Evolutionary conservation across 2,797 vertebrate genomes (phyloP).

Genomic region (Pipistrellus kuhlii): DNA sequence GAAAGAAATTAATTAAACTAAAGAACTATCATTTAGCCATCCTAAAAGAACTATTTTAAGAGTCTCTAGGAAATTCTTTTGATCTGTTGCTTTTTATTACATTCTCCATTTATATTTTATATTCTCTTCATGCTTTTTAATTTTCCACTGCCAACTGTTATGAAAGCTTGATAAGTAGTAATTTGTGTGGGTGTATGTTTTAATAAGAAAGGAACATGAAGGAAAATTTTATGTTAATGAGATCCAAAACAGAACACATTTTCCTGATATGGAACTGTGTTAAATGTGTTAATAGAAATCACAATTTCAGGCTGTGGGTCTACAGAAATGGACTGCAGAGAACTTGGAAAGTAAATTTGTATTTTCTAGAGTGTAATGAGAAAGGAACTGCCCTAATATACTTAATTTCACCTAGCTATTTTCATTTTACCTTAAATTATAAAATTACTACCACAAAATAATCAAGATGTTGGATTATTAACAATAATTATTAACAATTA

Average conservation of each 20-base stretch:
- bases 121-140: conserved; percentile 28
- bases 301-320: background rate
- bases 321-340: conserved; percentile 24
- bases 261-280: background rate
- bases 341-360: background rate
- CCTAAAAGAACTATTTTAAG: conserved; percentile 34
- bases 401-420: background rate
- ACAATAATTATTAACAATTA: background rate
- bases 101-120: conserved; percentile 10
- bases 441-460: conserved; percentile 13
- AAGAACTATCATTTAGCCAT: background rate
- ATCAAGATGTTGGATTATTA: conserved; percentile 35
- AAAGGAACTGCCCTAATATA: background rate
- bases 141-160: conserved; percentile 51
- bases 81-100: background rate
- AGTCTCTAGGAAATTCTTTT: conserved; percentile 27
- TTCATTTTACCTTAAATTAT: conserved; percentile 14
- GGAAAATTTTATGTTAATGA: conserved; percentile 41
- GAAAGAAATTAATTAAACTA: conserved; percentile 27
- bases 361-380: background rate
- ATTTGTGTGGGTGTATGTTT: conserved; percentile 24
- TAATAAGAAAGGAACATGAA: conserved; percentile 35
- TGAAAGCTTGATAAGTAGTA: background rate
- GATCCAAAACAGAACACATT: conserved; percentile 17
- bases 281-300: background rate